phyloP scores from a whole-genome alignment of 92 coral and sea anemone species.

The Montipora capitata region DNA sequence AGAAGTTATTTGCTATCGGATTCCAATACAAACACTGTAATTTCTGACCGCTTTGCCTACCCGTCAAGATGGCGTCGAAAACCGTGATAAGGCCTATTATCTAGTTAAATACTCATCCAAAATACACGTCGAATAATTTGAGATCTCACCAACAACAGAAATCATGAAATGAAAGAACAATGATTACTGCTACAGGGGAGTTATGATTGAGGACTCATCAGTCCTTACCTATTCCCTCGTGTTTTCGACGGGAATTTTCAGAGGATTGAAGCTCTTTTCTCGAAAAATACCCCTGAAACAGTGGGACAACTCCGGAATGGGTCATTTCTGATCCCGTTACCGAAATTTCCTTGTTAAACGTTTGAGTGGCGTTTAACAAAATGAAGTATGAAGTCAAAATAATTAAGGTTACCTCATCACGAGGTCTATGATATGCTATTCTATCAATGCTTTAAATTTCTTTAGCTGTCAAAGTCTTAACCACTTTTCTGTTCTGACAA shows the following conservation, averaged over 20 bases:
- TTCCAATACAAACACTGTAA: too few relatives aligned
- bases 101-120: too few relatives aligned
- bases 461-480: neutral
- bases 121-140: too few relatives aligned
- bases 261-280: neutral
- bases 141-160: too few relatives aligned
- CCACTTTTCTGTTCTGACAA: neutral
- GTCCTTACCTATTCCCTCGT: neutral
- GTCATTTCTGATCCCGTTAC: neutral
- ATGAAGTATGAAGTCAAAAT: neutral
- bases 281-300: neutral
- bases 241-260: neutral
- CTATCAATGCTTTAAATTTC: neutral
- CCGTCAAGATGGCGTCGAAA: too few relatives aligned
- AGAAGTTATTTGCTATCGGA: too few relatives aligned
- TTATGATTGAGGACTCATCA: neutral
- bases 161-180: too few relatives aligned
- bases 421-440: neutral
- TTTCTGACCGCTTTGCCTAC: too few relatives aligned
- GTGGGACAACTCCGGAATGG: neutral
- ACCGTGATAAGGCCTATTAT: too few relatives aligned
- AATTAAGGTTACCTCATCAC: neutral
- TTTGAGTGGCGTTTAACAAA: neutral
- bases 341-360: neutral
- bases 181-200: neutral